Evolutionary conservation across 1,140 invertebrate species (phyloP).

Genomic region (Mylabris phalerata): DNA sequence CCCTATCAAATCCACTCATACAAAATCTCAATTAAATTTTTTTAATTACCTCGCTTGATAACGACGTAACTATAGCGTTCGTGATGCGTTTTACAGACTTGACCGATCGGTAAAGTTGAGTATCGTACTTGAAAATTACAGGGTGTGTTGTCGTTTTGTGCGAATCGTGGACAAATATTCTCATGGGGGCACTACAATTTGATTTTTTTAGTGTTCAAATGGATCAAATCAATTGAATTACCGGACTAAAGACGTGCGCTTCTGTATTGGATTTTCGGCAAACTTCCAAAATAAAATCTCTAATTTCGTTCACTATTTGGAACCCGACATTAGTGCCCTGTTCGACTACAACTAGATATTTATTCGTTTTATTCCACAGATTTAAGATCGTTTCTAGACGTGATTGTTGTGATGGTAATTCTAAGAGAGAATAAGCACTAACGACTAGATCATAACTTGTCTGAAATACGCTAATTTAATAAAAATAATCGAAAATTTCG

Average conservation of each 20-base stretch:
- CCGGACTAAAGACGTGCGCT: constrained; percentile 67
- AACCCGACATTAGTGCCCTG: constrained; percentile 76
- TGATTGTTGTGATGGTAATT: constrained; percentile 59
- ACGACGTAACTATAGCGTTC: constrained; percentile 67
- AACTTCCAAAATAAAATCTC: constrained; percentile 60
- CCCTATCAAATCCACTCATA: no score
- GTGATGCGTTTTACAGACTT: constrained; percentile 36
- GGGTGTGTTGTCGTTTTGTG: constrained; percentile 52
- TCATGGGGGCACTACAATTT: constrained; percentile 71
- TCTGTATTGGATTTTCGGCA: constrained; percentile 38
- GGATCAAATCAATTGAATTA: constrained; percentile 43
- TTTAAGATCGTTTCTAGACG: constrained; percentile 66
- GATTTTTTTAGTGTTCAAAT: constrained; percentile 3
- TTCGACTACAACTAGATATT: constrained; percentile 79
- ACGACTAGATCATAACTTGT: constrained; percentile 72
- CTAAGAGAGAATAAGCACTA: constrained; percentile 73
- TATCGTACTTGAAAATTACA: constrained; percentile 73
- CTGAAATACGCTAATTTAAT: constrained; percentile 43
- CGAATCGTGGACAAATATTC: constrained; percentile 60
- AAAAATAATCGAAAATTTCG: background rate
- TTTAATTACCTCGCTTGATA: constrained; percentile 55
- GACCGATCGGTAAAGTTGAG: constrained; percentile 48
- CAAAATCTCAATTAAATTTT: no score
- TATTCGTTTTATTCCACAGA: constrained; percentile 79
- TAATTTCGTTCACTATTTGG: constrained; percentile 62